Percentiles rank a stretch among this genome's conserved stretches.
Evolutionary conservation across 2,888 invertebrate genomes (phyloP).

Genomic region (Coecobrya sp.): DNA sequence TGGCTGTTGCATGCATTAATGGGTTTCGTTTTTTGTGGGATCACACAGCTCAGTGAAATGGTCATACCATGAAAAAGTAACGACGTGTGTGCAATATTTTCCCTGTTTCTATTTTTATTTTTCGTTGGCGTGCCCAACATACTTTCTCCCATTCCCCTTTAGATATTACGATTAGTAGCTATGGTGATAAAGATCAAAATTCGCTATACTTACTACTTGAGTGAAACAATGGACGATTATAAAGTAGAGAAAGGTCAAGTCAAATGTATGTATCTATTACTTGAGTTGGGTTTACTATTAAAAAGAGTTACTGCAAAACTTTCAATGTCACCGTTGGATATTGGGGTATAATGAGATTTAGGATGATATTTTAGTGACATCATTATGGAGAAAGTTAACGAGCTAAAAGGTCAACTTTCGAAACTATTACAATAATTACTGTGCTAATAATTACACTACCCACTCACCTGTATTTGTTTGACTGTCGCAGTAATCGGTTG

Average conservation of each 20-base stretch:
- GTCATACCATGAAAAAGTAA: conserved; percentile 51
- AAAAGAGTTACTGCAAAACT: not conserved
- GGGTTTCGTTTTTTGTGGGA: not conserved
- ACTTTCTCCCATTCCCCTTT: not conserved
- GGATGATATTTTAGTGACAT: too few species aligned
- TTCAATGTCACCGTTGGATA: not conserved
- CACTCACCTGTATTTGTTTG: conserved; percentile 96
- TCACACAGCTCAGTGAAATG: conserved; percentile 22
- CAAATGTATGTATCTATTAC: too few species aligned
- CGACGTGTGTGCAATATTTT: conserved; percentile 47
- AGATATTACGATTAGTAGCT: not conserved
- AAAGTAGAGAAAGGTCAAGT: not conserved
- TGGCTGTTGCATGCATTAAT: not conserved
- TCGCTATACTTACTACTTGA: not conserved
- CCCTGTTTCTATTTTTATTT: conserved; percentile 21
- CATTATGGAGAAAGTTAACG: too few species aligned
- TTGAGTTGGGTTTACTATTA: not conserved
- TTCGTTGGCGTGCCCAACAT: conserved; percentile 9
- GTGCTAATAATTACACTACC: too few species aligned
- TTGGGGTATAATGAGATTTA: too few species aligned
- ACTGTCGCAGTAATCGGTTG: conserved; percentile 98
- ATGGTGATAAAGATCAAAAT: conserved; percentile 2
- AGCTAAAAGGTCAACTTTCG: too few species aligned
- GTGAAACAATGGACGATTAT: not conserved
- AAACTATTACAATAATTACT: too few species aligned